Percentiles rank a stretch among this genome's conserved stretches.
phyloP scores from a whole-genome alignment of 2,888 invertebrate genomes.

The Drosophila conformis region DNA sequence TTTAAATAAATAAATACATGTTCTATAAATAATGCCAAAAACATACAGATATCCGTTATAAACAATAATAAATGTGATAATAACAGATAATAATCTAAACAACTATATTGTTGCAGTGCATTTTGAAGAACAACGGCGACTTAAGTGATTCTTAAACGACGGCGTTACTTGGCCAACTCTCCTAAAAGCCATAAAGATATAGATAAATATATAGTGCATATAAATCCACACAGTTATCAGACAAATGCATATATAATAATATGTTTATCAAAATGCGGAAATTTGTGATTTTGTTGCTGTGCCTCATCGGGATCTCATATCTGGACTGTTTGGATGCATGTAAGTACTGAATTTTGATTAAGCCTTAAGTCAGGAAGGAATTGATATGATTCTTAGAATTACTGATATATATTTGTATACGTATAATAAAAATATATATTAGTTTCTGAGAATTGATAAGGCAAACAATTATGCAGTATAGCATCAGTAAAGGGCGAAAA shows the following conservation, averaged over 20 bases:
- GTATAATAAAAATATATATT: background rate
- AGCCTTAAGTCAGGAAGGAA: background rate
- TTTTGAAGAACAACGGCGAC: no score
- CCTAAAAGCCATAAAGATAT: no score
- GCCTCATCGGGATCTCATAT: constrained; percentile 41
- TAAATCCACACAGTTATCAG: background rate
- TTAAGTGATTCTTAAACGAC: no score
- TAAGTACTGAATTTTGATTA: constrained; percentile 39
- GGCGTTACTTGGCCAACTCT: no score
- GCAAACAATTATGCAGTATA: background rate
- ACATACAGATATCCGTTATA: no score
- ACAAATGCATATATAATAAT: background rate
- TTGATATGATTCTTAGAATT: background rate
- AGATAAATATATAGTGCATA: no score
- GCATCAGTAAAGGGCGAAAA: background rate
- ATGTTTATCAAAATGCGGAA: constrained; percentile 38
- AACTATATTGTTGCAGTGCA: no score
- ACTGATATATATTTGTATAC: background rate
- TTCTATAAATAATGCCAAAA: no score
- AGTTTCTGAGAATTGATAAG: constrained; percentile 39
- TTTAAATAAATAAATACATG: no score
- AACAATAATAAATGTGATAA: no score
- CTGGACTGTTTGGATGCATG: constrained; percentile 26
- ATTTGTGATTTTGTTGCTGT: constrained; percentile 23
- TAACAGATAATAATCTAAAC: no score